Conservation (phyloP, 2,113 vertebrate species). For the Dermatemys mawii region DNA sequence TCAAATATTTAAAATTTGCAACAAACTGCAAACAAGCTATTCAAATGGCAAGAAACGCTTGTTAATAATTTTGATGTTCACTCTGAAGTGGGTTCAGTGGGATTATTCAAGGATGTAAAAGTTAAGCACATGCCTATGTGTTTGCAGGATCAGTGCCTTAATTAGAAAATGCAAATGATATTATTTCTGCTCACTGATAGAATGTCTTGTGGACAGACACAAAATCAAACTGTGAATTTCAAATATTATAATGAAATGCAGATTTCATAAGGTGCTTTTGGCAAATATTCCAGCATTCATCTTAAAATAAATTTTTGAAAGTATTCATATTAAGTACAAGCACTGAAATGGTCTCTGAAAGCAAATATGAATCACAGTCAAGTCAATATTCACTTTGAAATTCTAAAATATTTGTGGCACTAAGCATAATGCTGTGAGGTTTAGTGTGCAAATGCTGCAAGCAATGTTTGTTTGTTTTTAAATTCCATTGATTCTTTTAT, state of each 20-base stretch:
- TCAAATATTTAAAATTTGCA: not conserved
- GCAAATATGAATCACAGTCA: not conserved
- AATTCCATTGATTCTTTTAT: not conserved
- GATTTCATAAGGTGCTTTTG: not conserved
- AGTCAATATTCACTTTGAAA: not conserved
- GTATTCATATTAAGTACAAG: not conserved
- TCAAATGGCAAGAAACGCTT: not conserved
- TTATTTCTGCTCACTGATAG: not conserved
- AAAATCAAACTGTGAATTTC: not conserved
- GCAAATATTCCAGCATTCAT: not conserved
- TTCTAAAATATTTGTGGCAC: not conserved
- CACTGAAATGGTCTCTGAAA: not conserved
- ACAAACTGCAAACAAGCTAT: not conserved
- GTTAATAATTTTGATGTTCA: not conserved
- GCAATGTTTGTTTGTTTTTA: not conserved
- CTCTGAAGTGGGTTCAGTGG: not conserved
- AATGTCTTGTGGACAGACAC: not conserved
- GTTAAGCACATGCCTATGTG: not conserved
- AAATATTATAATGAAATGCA: not conserved
- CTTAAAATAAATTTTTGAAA: not conserved
- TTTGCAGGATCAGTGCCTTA: not conserved
- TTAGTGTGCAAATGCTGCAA: not conserved
- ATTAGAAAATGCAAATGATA: not conserved
- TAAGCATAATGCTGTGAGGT: not conserved
- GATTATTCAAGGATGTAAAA: not conserved